These are phyloP conservation scores for Progne subis DNA, from an alignment of 2,113 vertebrate genomes.

Conservation along the genomic window DNA sequence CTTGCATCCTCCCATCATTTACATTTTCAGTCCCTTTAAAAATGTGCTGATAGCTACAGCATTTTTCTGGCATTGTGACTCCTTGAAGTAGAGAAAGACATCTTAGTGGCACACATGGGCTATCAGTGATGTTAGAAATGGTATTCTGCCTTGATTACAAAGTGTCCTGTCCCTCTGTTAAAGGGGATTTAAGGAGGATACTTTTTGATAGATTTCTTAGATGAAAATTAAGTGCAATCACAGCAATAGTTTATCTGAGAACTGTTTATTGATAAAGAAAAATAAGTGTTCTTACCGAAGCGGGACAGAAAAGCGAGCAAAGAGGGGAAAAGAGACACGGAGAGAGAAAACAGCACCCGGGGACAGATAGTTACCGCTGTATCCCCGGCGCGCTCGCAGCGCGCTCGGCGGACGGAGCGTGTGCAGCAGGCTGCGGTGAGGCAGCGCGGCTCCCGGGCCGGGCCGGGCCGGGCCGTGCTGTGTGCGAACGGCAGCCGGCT, in stretches of 20 bases:
- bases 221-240: background rate
- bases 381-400: accelerated
- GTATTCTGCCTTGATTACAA: background rate
- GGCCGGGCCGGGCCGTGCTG: background rate
- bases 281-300: background rate
- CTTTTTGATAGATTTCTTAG: background rate
- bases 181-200: background rate
- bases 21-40: background rate
- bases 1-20: background rate
- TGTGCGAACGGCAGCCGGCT: background rate
- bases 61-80: background rate
- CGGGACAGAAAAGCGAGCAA: background rate
- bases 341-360: background rate
- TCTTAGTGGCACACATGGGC: background rate
- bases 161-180: background rate
- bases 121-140: background rate
- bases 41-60: background rate
- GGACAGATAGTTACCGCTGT: accelerated
- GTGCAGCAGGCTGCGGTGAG: background rate
- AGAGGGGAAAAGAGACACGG: background rate
- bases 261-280: background rate
- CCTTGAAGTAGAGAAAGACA: background rate
- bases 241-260: no score
- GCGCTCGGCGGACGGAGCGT: no score
- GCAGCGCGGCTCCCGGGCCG: background rate